Conservation (phyloP, 2,113 vertebrate genomes). For the Hypomesus transpacificus region DNA sequence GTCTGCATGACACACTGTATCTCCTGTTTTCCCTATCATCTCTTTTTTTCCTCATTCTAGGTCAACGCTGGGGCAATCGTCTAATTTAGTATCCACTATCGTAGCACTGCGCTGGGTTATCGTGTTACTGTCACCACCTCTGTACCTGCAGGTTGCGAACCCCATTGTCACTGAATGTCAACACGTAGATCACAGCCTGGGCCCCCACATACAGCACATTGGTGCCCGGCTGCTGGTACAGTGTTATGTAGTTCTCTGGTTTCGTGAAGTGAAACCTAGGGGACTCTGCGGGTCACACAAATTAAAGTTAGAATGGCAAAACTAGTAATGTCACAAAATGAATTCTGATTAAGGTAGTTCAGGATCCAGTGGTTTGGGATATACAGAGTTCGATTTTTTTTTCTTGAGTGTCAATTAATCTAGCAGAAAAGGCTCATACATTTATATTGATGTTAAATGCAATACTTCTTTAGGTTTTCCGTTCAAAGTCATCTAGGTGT, state of each 20-base stretch:
- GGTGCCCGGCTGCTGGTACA: conserved; percentile 72
- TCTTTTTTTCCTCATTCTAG: conserved; percentile 20
- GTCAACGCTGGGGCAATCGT: conserved; percentile 33
- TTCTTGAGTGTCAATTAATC: too few relatives aligned
- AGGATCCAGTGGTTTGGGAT: too few relatives aligned
- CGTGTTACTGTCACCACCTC: not conserved
- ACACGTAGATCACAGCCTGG: conserved; percentile 61
- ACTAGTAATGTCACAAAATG: too few relatives aligned
- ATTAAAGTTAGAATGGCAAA: not conserved
- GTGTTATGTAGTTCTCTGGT: conserved; percentile 69
- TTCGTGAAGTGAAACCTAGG: conserved; percentile 65
- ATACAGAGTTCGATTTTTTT: too few relatives aligned
- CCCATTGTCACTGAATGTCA: conserved; percentile 66
- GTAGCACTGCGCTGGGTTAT: conserved; percentile 11
- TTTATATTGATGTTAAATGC: too few relatives aligned
- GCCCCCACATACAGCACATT: conserved; percentile 73
- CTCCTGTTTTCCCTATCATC: not conserved
- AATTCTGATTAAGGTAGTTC: too few relatives aligned
- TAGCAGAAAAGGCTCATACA: too few relatives aligned
- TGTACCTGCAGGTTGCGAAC: conserved; percentile 66
- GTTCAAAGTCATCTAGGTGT: too few relatives aligned
- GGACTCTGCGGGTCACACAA: conserved; percentile 55
- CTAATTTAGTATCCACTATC: conserved; percentile 6
- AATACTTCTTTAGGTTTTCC: too few relatives aligned
- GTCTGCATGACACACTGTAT: conserved; percentile 23